Evolutionary conservation across 2,797 vertebrate genomes (phyloP), one percentile per base, ranked within the genome.

Genomic region (Enteromius anoplus): DNA sequence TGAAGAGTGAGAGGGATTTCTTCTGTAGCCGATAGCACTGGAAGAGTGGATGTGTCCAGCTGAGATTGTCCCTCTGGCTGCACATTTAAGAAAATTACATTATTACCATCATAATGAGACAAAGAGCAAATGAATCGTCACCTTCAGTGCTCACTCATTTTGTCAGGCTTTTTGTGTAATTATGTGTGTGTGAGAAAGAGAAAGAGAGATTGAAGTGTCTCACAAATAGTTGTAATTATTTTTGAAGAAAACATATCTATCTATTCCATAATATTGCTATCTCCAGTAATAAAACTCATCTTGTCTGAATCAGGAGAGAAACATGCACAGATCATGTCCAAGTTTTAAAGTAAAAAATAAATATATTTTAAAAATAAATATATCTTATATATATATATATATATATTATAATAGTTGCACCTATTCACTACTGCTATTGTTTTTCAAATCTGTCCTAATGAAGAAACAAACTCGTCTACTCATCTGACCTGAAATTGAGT

Each of bases 21-120:
- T 55, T 19, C 5, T 55, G 37, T 32, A 58, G 72, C 81, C 4
- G 23, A 53, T 45, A 47, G 71, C 19, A 8, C 34, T 21, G 60
- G 32, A n/a, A 68, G 71, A 82, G 60, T 55, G 62, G 71, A 53
- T 40, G 49, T 66, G 72, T 75, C 81, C 62, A 55, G 62, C 47
- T 68, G 60, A 68, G 49, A 75, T 29, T 1, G 23, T 75, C 47
- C 64, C 51, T 70, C 14, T 19, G 62, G 73, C 73, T 49, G 65
- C 73, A 70, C 81, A 49, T 60, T 58, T 51, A 60, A 62, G 51
- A 78, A 78, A 78, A 83, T 65, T 14, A 75, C 37, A 75, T 71
- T 78, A 78, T 70, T 77, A 45, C 40, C 29, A 49, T 78, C 37
- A 62, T 70, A 60, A 83, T 70, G 81, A 82, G 65, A 77, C 64